These are phyloP conservation scores for Sorex maritimensis DNA, from an alignment of 2,797 vertebrate species.

Conservation along the genomic window DNA sequence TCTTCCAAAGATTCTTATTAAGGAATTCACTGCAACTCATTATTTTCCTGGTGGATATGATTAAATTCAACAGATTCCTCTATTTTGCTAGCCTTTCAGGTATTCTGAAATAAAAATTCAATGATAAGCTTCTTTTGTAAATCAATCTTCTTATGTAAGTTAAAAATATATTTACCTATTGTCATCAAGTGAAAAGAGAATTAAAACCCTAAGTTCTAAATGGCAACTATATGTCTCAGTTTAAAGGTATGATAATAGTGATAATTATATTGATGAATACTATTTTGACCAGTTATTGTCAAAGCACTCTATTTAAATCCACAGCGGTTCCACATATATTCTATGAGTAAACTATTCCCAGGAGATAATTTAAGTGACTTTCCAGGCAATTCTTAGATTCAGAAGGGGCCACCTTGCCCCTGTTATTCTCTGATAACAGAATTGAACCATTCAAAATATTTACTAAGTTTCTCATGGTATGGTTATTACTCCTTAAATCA, in stretches of 20 bases:
- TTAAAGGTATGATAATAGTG: not conserved
- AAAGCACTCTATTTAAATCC: conserved; percentile 44
- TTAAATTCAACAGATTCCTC: conserved; percentile 38
- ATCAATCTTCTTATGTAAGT: not conserved
- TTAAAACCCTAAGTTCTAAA: not conserved
- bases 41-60: conserved; percentile 34
- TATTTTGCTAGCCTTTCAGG: conserved; percentile 46
- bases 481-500: not conserved
- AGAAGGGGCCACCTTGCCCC: not conserved
- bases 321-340: conserved; percentile 37
- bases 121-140: conserved; percentile 56
- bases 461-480: conserved; percentile 2
- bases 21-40: not conserved
- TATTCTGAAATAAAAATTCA: conserved; percentile 16
- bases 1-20: not conserved
- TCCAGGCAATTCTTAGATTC: conserved; percentile 7
- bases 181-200: conserved; percentile 4
- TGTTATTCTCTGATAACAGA: conserved; percentile 27
- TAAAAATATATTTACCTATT: conserved; percentile 38
- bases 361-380: not conserved
- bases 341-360: not conserved
- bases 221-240: not conserved
- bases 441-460: not conserved
- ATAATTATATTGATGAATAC: not conserved
- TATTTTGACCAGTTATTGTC: not conserved